Base-by-base conservation (phyloP, 1,140 invertebrate species). In the Mizuhopecten yessoensis region DNA sequence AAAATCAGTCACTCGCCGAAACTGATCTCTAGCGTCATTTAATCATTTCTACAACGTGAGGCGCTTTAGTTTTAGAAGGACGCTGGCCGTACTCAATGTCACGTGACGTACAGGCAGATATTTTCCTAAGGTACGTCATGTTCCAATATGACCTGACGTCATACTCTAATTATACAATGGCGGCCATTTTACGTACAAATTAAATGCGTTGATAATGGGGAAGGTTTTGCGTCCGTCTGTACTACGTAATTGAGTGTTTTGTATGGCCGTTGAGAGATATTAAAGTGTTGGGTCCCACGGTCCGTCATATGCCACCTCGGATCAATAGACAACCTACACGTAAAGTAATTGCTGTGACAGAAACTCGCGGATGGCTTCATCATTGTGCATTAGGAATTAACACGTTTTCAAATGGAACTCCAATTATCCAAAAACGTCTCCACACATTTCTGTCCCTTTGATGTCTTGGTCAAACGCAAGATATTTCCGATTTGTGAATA, bases 171-270 rank as follows among this genome's bases (percentile, higher is more conserved):
- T n/a, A n/a, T n/a, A n/a, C 9, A 29, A 75, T 75, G 57, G 57
- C 57, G 57, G n/a, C 23, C 57, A 75, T 75, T 75, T 75, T n/a
- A 57, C n/a, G 57, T 75, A 75, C 57, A 75, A 75, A n/a, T 75
- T 75, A 9, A 75, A 75, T 29, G 1, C 57, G n/a, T 75, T n/a
- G 57, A 29, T 75, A 75, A 75, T 11, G 57, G 57, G 57, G 57
- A 29, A 75, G 23, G 23, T 75, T 75, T 75, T 75, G 23, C n/a
- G 13, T 39, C 36, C 5, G 36, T 39, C 57, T 29, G 57, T 75
- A 75, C 23, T n/a, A 29, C 57, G 57, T 75, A 75, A 75, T 75
- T 75, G 57, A 75, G 45, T n/a, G n/a, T n/a, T n/a, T n/a, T n/a
- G n/a, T 23, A 23, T 57, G 13, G 13, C 15, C 23, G 23, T 57